Evolutionary conservation across 2,888 invertebrate genomes (phyloP), one percentile per base, ranked within the genome.

Genomic region (Acleris emargana): DNA sequence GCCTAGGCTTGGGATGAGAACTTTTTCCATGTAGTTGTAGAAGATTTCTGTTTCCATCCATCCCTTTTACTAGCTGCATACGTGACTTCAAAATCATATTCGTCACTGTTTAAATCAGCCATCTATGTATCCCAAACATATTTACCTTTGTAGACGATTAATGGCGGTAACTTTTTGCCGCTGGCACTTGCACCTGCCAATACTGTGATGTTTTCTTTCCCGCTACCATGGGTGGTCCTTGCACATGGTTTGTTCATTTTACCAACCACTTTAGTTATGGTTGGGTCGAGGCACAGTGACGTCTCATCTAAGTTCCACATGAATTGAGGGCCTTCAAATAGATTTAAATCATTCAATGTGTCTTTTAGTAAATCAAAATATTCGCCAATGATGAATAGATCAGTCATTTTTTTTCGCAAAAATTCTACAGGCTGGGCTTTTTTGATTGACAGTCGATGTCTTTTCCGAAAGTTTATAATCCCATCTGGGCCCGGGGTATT

Each of bases 31-130:
- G 60, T 80, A 82, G 66, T 78, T 78, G 17, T 68, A 59, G 61
- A 82, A 83, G 9, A 79, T 78, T 17, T 72, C 70, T 28, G 71
- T 73, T 20, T 77, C 77, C 76, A 77, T 81, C 80, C 78, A 79
- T 0, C 69, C 67, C 52, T 61, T 68, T 47, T 13, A 49, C 71
- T 72, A 2, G 64, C 67, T 58, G 68, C 45, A 54, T 64, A 72
- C 17, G 62, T 28, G 28, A 63, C 5, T 47, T 77, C 73, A 62
- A 77, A 76, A 64, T 76, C 71, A 55, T 75, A 70, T 16, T 72
- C 60, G 22, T 68, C 68, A 20, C 42, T 61, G 51, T 67, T 68
- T 9, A 32, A 32, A 32, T 32, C 32, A 7, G 71, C 71, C 70
- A 76, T 74, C 76, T 74, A 78, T 20, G 69, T 58, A 42, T 76